A percentile compares a stretch with the other conserved stretches of the same genome.
These are phyloP conservation scores for Muscina levida DNA, from an alignment of 2,888 invertebrate species.

Conservation along the genomic window DNA sequence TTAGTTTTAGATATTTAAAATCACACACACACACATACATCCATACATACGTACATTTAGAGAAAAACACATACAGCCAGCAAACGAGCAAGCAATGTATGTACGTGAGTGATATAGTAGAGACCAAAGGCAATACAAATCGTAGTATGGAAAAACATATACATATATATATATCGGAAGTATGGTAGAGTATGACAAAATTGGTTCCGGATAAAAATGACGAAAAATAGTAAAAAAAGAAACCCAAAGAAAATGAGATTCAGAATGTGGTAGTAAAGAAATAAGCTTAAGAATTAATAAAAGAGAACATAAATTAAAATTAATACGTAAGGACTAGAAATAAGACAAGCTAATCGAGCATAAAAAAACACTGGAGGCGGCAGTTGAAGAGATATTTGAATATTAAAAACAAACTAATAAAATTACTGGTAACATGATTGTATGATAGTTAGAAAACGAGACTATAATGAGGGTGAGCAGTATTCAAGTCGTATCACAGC, in stretches of 20 bases:
- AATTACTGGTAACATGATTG: too few species aligned
- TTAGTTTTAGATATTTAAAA: slow-evolving; percentile 36
- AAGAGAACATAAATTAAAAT: slow-evolving; percentile 10
- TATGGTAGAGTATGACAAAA: slow-evolving; percentile 17
- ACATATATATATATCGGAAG: slow-evolving; percentile 1
- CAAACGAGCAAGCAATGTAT: slow-evolving; percentile 66
- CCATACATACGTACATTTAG: slow-evolving; percentile 53
- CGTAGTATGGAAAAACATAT: slow-evolving; percentile 25
- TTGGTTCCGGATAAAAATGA: slow-evolving; percentile 21
- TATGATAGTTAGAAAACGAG: too few species aligned
- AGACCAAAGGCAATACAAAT: slow-evolving; percentile 11
- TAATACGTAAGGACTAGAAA: background rate
- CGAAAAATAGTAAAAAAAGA: slow-evolving; percentile 29
- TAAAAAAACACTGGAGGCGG: too few species aligned
- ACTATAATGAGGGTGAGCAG: too few species aligned
- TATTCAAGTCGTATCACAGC: too few species aligned
- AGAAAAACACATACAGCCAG: slow-evolving; percentile 70
- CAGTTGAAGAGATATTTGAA: slow-evolving; percentile 19
- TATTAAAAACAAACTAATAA: too few species aligned
- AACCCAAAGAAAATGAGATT: slow-evolving; percentile 40
- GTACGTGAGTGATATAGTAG: slow-evolving; percentile 45
- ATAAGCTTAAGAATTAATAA: slow-evolving; percentile 23
- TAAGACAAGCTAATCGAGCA: too few species aligned
- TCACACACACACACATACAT: slow-evolving; percentile 47
- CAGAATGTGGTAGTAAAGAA: slow-evolving; percentile 24